A percentile compares a stretch with the other conserved stretches of the same genome.
phyloP scores from a whole-genome alignment of 2,888 invertebrate genomes.

The Phoenoteleia sp. region DNA sequence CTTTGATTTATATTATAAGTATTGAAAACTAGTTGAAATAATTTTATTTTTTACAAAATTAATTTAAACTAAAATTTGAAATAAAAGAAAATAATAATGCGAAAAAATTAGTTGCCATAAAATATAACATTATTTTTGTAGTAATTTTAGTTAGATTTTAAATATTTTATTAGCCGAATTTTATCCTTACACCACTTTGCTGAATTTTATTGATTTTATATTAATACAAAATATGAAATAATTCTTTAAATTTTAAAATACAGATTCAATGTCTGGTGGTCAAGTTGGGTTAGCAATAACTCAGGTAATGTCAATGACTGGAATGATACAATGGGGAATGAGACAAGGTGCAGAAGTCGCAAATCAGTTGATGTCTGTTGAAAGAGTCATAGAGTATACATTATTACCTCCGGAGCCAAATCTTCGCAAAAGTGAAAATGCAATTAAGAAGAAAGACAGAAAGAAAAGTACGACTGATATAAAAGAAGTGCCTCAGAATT shows the following conservation, averaged over 20 bases:
- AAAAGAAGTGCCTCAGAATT: constrained; percentile 75
- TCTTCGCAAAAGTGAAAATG: constrained; percentile 73
- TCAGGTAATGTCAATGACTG: constrained; percentile 86
- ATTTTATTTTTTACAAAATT: too few relatives aligned
- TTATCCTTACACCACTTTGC: too few relatives aligned
- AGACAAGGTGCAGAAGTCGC: constrained; percentile 94
- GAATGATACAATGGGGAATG: constrained; percentile 92
- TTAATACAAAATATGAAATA: too few relatives aligned
- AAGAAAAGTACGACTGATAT: constrained; percentile 35
- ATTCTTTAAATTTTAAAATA: background rate
- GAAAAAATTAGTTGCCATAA: too few relatives aligned
- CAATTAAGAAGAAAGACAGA: constrained; percentile 49
- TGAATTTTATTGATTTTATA: too few relatives aligned
- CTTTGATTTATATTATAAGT: too few relatives aligned
- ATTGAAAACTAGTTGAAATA: too few relatives aligned
- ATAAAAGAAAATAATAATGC: too few relatives aligned
- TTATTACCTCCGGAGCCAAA: constrained; percentile 88
- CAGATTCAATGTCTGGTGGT: constrained; percentile 79
- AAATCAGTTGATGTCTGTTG: constrained; percentile 93
- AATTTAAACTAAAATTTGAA: too few relatives aligned
- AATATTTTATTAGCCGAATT: too few relatives aligned
- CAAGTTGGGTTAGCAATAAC: constrained; percentile 87
- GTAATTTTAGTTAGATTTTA: too few relatives aligned
- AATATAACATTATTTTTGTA: too few relatives aligned
- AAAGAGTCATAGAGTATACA: constrained; percentile 94